Conservation (phyloP, 2,113 vertebrate species). For the Ctenodactylus gundi region DNA sequence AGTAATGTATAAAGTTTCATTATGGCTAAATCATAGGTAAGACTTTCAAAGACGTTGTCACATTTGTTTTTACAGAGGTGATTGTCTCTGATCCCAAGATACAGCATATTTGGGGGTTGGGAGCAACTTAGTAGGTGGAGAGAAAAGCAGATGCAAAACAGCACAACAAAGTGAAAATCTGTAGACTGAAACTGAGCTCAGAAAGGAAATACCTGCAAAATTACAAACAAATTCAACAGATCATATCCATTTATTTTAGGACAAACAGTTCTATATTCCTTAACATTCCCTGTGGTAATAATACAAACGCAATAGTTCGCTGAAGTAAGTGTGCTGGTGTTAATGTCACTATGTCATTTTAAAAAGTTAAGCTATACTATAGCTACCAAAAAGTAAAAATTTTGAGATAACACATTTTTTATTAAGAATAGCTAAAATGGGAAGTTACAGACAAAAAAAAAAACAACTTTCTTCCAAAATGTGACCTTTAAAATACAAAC, state of each 20-base stretch:
- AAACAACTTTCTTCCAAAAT: not conserved
- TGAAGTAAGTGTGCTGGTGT: not conserved
- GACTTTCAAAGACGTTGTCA: not conserved
- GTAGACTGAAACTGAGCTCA: not conserved
- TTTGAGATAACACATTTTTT: not conserved
- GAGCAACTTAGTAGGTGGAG: not conserved
- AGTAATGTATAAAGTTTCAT: not conserved
- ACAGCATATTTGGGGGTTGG: not conserved
- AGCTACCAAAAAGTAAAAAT: not conserved
- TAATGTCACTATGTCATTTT: not conserved
- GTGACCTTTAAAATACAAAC: conserved; percentile 14
- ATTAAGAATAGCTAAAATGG: not conserved
- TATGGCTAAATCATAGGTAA: not conserved
- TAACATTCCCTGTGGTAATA: not conserved
- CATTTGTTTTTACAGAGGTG: not conserved
- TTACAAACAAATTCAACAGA: not conserved
- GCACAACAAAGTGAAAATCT: not conserved
- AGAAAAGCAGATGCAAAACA: not conserved
- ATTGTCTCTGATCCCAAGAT: not conserved
- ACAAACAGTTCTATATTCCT: not conserved
- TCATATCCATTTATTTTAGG: not conserved
- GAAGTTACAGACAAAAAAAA: not conserved
- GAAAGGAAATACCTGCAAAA: conserved; percentile 25
- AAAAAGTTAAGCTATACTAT: not conserved
- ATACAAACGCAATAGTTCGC: not conserved